Base-by-base conservation (phyloP, 2,888 invertebrate genomes). In the Lucinisca nassula region DNA sequence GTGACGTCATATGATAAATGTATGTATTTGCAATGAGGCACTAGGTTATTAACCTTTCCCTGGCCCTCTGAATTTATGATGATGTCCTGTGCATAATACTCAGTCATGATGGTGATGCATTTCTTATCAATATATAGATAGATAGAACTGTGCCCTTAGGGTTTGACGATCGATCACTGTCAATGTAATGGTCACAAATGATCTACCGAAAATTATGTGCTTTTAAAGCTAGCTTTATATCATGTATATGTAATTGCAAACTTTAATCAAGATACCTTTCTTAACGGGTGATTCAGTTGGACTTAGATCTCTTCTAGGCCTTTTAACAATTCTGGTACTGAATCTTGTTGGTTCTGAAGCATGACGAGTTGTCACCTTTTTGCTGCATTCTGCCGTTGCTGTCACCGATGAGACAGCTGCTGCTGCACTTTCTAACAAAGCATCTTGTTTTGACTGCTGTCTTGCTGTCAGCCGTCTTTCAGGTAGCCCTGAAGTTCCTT, bases 261-360 rank as follows among this genome's bases (percentile, higher is more conserved):
- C 45, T 12, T 12, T 12, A 45, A 45, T 45, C 17, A 45, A 17
- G 10, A 45, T 8, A 82, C 81, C 84, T 89, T 94, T 94, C 80
- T 94, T 94, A 1, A 87, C 92, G 17, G 94, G 94, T 40, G 74
- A 74, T 37, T 91, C 92, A 3, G 92, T 92, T 17, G 94, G 94
- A 70, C 94, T 94, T 4, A 92, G 73, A 81, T 94, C 93, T 70
- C 93, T 86, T 75, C 89, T 90, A 17, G 92, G 91, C 81, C 91
- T 89, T 78, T 92, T 93, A 14, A 93, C 91, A 35, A 93, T 88
- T 77, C 94, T 87, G 0, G 91, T 91, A 70, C 93, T 93, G n/a
- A 92, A 92, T 61, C 93, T 80, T 27, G 92, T 93, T 30, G 91
- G 90, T 61, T 88, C 87, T 35, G 78, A 55, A 1, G 76, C 58